Evolutionary conservation across 2,797 vertebrate species (phyloP).

Genomic region (Pogoniulus pusillus): DNA sequence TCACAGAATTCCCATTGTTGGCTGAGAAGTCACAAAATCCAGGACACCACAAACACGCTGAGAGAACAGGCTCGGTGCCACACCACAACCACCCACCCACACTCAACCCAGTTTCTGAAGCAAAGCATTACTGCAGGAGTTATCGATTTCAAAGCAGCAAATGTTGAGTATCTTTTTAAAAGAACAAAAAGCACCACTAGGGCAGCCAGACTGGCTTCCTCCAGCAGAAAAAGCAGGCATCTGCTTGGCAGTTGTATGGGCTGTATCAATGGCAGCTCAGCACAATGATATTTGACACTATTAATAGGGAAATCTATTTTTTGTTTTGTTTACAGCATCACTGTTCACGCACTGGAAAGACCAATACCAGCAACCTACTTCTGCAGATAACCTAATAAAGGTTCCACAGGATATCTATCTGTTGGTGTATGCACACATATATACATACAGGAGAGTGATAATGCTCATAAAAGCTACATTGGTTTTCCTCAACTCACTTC

Average conservation of each 20-base stretch:
- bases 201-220: background rate
- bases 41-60: fast-evolving
- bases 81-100: background rate
- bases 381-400: background rate
- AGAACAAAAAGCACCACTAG: background rate
- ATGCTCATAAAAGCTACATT: background rate
- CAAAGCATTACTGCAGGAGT: background rate
- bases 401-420: background rate
- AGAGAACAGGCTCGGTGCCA: background rate
- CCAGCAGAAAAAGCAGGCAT: background rate
- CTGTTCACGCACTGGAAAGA: background rate
- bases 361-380: background rate
- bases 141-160: background rate
- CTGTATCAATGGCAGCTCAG: background rate
- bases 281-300: background rate
- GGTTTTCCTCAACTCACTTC: background rate
- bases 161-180: background rate
- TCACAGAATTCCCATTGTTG: background rate
- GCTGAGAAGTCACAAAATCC: background rate
- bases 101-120: background rate
- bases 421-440: background rate
- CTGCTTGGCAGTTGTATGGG: background rate
- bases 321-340: background rate
- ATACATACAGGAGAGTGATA: background rate
- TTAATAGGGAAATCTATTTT: slow-evolving; percentile 10